These are phyloP conservation scores for Horisme vitalbata DNA, from an alignment of 2,888 invertebrate species.

Conservation along the genomic window DNA sequence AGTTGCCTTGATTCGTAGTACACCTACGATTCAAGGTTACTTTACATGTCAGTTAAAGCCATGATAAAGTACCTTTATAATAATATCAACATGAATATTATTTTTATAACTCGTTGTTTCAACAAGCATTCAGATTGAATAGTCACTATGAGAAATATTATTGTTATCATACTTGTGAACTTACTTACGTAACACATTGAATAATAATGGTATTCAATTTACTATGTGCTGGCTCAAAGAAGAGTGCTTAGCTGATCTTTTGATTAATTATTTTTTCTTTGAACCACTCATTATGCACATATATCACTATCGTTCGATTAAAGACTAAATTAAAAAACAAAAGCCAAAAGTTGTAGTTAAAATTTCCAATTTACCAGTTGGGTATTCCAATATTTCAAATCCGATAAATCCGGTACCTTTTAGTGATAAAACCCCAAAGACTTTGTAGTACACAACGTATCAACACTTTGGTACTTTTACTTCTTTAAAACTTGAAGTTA, in stretches of 20 bases:
- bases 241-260: no score
- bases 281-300: no score
- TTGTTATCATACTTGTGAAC: conserved; percentile 18
- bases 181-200: conserved; percentile 13
- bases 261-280: not conserved
- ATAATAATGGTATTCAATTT: conserved; percentile 2
- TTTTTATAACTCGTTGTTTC: conserved; percentile 11
- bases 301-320: no score
- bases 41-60: no score
- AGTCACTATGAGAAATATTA: conserved; percentile 16
- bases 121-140: conserved; percentile 17
- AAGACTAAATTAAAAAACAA: not conserved
- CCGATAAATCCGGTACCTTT: no score
- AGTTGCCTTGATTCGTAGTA: no score
- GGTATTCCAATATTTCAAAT: not conserved
- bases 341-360: not conserved
- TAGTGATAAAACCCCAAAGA: no score
- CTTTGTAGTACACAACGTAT: no score
- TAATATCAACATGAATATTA: conserved; percentile 7
- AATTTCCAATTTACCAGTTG: not conserved
- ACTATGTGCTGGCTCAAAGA: not conserved
- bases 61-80: not conserved
- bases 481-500: no score
- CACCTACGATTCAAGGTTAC: no score
- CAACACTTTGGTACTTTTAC: no score